These are phyloP conservation scores for Antheraea assamensis DNA, from an alignment of 2,888 invertebrate species.

Conservation along the genomic window DNA sequence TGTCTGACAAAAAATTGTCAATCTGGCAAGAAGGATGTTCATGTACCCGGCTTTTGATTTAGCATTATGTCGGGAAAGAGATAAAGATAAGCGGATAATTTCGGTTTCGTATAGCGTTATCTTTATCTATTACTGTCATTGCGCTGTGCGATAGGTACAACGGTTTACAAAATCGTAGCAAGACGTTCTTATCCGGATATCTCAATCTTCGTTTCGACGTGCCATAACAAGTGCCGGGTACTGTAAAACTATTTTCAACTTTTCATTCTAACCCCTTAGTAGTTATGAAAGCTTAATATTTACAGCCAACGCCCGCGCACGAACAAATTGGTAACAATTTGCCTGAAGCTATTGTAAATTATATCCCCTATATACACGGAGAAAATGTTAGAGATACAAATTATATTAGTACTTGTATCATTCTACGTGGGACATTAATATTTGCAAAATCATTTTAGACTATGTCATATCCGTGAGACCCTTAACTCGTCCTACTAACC, in stretches of 20 bases:
- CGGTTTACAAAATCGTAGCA: too few species aligned
- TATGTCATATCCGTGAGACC: neutral
- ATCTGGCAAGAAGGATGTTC: too few species aligned
- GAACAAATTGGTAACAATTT: conserved; percentile 52
- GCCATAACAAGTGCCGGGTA: neutral
- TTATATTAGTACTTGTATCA: neutral
- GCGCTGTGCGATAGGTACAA: too few species aligned
- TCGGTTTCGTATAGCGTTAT: too few species aligned
- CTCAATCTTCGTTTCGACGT: neutral
- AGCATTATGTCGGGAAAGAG: too few species aligned
- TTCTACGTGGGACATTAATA: neutral
- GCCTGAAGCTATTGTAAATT: conserved; percentile 39
- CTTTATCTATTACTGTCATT: too few species aligned
- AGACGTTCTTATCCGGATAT: too few species aligned
- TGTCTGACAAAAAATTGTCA: too few species aligned
- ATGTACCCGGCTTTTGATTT: too few species aligned
- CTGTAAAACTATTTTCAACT: neutral
- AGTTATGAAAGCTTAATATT: conserved; percentile 43
- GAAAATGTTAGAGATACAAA: conserved; percentile 18
- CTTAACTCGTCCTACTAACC: too few species aligned
- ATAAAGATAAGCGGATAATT: too few species aligned
- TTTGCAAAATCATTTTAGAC: neutral
- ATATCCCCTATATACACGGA: conserved; percentile 28
- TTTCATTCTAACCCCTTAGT: conserved; percentile 16
- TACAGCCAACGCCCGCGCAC: conserved; percentile 47